Evolutionary conservation across 1,140 invertebrate species (phyloP).

Genomic region (Schlechtendalia chinensis): DNA sequence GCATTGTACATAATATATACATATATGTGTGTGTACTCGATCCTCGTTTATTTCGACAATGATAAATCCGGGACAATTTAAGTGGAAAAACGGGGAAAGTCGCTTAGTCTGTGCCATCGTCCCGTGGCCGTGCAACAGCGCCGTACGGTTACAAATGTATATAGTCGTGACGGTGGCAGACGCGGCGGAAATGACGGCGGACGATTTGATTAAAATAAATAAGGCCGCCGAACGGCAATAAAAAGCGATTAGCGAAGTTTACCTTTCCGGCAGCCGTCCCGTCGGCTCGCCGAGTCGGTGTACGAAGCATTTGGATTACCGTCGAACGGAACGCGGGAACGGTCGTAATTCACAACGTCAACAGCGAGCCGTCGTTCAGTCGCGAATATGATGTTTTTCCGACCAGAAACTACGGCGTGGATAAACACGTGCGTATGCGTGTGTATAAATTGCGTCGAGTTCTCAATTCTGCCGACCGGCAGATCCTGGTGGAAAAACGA

Average conservation of each 20-base stretch:
- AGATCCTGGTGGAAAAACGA: not conserved
- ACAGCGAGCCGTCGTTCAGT: not conserved
- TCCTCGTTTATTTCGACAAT: conserved; percentile 24
- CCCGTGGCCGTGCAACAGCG: too few relatives aligned
- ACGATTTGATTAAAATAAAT: conserved; percentile 45
- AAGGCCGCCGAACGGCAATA: conserved; percentile 21
- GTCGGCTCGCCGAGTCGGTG: not conserved
- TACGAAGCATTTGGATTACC: conserved; percentile 13
- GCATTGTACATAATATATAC: too few relatives aligned
- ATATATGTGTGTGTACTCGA: not conserved
- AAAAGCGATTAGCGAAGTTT: conserved; percentile 39
- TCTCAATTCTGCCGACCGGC: not conserved
- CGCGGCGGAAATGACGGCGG: not conserved
- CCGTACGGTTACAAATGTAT: too few relatives aligned
- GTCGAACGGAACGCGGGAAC: not conserved
- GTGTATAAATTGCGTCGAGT: conserved; percentile 15
- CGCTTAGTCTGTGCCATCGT: too few relatives aligned
- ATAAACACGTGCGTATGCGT: not conserved
- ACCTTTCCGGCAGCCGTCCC: not conserved
- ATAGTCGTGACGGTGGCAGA: too few relatives aligned
- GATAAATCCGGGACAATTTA: conserved; percentile 35
- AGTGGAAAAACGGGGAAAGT: not conserved
- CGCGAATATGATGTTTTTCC: conserved; percentile 11
- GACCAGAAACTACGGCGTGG: not conserved
- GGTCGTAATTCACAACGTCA: conserved; percentile 16